phyloP scores from a whole-genome alignment of 1,140 invertebrate genomes.

The Leptopilina boulardi region DNA sequence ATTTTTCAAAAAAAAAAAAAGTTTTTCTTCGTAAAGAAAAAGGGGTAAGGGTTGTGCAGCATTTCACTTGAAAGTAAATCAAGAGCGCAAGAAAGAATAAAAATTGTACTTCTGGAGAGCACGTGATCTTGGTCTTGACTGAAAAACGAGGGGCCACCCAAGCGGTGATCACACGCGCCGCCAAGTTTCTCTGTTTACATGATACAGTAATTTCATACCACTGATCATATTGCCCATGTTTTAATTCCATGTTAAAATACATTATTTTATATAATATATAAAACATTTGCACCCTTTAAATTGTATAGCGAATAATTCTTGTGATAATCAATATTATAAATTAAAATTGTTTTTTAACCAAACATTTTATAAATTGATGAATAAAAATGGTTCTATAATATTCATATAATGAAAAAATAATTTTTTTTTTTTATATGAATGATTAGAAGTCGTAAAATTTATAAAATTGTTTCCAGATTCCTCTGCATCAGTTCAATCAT shows the following conservation, averaged over 20 bases:
- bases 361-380: no score
- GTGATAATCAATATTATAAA: no score
- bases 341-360: no score
- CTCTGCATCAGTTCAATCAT: conserved; percentile 52
- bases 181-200: conserved; percentile 71
- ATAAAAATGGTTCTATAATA: no score
- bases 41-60: background rate
- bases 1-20: conserved; percentile 41
- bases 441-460: background rate
- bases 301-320: background rate
- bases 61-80: background rate
- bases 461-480: conserved; percentile 41
- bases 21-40: conserved; percentile 8
- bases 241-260: conserved; percentile 48
- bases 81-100: background rate
- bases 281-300: background rate
- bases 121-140: conserved; percentile 62
- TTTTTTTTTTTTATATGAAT: background rate
- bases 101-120: conserved; percentile 60
- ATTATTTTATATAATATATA: background rate
- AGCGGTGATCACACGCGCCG: conserved; percentile 70
- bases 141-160: conserved; percentile 67
- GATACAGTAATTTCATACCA: conserved; percentile 73
- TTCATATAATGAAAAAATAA: no score
- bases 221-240: conserved; percentile 64